phyloP scores from a whole-genome alignment of 2,888 invertebrate species.

The Zele albiditarsus region DNA sequence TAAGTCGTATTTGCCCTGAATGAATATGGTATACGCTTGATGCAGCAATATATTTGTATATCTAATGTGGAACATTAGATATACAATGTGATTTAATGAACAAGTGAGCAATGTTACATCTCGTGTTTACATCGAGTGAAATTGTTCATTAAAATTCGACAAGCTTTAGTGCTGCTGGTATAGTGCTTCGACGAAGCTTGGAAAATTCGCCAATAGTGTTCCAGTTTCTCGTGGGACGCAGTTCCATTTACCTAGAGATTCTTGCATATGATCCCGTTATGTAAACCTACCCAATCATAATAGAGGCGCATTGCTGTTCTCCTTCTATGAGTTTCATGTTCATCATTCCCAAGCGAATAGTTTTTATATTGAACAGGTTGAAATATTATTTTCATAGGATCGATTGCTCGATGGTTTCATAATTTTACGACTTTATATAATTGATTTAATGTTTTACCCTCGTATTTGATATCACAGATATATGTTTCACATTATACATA shows the following conservation, averaged over 20 bases:
- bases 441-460: not conserved
- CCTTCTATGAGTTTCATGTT: not conserved
- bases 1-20: too few species aligned
- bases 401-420: too few species aligned
- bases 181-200: not conserved
- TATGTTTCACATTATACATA: not conserved
- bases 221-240: constrained; percentile 7
- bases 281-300: constrained; percentile 26
- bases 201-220: not conserved
- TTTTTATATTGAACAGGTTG: not conserved
- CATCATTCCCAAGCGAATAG: not conserved
- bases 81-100: too few species aligned
- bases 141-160: not conserved
- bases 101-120: too few species aligned
- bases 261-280: constrained; percentile 39
- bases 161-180: not conserved
- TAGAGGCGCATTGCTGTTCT: not conserved
- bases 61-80: too few species aligned
- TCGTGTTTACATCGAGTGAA: not conserved
- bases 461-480: not conserved
- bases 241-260: constrained; percentile 40
- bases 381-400: not conserved
- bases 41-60: too few species aligned
- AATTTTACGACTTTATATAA: too few species aligned
- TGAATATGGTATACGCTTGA: too few species aligned